Conservation (phyloP, 2,888 invertebrate genomes). For the Scaptomyza flava region DNA sequence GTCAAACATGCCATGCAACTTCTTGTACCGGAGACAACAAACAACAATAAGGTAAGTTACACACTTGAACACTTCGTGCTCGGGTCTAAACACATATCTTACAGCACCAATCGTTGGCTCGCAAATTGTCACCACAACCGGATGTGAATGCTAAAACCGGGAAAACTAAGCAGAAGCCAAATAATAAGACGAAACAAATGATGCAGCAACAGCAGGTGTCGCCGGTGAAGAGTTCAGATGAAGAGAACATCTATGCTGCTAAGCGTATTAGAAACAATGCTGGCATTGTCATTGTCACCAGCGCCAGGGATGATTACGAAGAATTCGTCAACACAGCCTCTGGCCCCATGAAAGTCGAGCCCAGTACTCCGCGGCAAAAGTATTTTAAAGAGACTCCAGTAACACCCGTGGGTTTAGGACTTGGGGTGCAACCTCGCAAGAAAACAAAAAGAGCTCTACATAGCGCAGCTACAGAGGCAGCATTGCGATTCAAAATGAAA, state of each 20-base stretch:
- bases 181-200: constrained; percentile 5
- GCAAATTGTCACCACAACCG: constrained; percentile 57
- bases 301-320: neutral
- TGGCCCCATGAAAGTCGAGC: constrained; percentile 80
- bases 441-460: constrained; percentile 1
- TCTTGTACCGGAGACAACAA: constrained; percentile 21
- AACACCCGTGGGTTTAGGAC: constrained; percentile 58
- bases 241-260: constrained; percentile 41
- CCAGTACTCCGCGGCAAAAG: constrained; percentile 69
- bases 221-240: constrained; percentile 58
- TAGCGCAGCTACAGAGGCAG: constrained; percentile 52
- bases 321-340: constrained; percentile 63
- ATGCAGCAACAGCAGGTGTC: constrained; percentile 16
- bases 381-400: constrained; percentile 73
- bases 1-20: constrained; percentile 47
- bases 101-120: constrained; percentile 47
- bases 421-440: constrained; percentile 11
- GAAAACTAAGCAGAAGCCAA: neutral
- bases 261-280: constrained; percentile 57
- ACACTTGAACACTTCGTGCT: neutral
- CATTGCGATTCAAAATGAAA: constrained; percentile 55
- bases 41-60: constrained; percentile 30
- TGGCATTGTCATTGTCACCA: constrained; percentile 58
- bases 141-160: neutral
- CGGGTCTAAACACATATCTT: neutral